Evolutionary conservation across 1,140 invertebrate species (phyloP), one percentile per base, ranked within the genome.

Genomic region (Maniola jurtina): DNA sequence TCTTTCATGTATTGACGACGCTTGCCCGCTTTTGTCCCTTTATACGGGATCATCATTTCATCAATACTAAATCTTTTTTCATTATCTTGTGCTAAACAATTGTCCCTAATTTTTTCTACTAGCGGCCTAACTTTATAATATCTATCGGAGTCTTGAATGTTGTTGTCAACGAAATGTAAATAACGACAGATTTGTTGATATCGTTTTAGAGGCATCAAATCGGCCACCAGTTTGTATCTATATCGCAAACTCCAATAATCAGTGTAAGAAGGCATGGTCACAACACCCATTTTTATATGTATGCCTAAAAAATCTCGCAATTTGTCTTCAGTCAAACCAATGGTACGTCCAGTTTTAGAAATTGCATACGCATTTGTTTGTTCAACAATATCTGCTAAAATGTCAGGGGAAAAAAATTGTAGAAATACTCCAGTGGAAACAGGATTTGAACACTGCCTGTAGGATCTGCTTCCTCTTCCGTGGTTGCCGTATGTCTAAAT

Each of bases 131-230:
- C n/a, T 66, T 72, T 72, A 15, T 65, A 68, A 54, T 72, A 68
- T 59, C 60, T 14, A 54, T 72, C 66, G 6, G 36, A 38, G 54
- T 68, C 58, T 10, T 68, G 13, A 38, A 61, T 33, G 40, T 64
- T 61, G 38, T 71, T 71, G 52, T 71, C 64, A 56, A 47, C 62
- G 40, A 68, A 71, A 36, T 73, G 68, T 15, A 73, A 56, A 61
- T 61, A 59, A n/a, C 71, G 58, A 59, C 60, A 67, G 40, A 73
- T 70, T 66, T 73, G 55, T 68, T 70, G 68, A 64, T 68, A 74
- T 15, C 61, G 57, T 68, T 74, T 75, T 63, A 73, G n/a, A 50
- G 8, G 13, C 77, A 79, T 76, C 45, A 76, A 3, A 60, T 76
- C 71, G 40, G 74, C 77, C 55, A 74, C 57, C 40, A n/a, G 59